These are phyloP conservation scores for Chirona hameri DNA, from an alignment of 2,888 invertebrate species.

Conservation along the genomic window DNA sequence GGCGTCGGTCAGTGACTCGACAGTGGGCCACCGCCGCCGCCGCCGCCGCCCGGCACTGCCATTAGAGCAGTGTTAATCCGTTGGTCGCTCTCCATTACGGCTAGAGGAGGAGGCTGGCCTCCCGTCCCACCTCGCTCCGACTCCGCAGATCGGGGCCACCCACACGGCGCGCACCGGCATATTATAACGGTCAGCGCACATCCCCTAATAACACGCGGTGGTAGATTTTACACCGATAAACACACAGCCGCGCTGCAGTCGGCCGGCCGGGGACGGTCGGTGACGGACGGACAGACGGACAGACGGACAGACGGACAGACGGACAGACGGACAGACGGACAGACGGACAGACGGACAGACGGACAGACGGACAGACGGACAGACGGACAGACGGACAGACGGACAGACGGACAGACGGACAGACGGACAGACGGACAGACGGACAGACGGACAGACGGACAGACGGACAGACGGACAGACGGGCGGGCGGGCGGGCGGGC, in stretches of 20 bases:
- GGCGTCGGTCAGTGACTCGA: not conserved
- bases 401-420: too few relatives aligned
- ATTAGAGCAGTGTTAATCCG: too few relatives aligned
- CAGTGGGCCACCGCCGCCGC: not conserved
- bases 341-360: too few relatives aligned
- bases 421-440: too few relatives aligned
- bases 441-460: too few relatives aligned
- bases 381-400: too few relatives aligned
- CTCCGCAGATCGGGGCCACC: not conserved
- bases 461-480: not conserved
- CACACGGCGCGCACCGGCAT: not conserved
- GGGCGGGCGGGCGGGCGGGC: not conserved
- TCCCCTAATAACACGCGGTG: conserved; percentile 8
- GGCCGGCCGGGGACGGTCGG: too few relatives aligned
- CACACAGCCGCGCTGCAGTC: too few relatives aligned
- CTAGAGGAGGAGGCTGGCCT: not conserved
- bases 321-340: not conserved
- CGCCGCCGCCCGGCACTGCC: not conserved
- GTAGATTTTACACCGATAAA: not conserved
- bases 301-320: not conserved
- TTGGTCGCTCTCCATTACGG: not conserved
- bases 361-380: too few relatives aligned
- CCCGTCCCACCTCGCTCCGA: not conserved
- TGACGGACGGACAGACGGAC: not conserved
- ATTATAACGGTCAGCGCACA: conserved; percentile 1